These are phyloP conservation scores for Zelostemma sp. DNA, from an alignment of 1,140 invertebrate species.

Conservation along the genomic window DNA sequence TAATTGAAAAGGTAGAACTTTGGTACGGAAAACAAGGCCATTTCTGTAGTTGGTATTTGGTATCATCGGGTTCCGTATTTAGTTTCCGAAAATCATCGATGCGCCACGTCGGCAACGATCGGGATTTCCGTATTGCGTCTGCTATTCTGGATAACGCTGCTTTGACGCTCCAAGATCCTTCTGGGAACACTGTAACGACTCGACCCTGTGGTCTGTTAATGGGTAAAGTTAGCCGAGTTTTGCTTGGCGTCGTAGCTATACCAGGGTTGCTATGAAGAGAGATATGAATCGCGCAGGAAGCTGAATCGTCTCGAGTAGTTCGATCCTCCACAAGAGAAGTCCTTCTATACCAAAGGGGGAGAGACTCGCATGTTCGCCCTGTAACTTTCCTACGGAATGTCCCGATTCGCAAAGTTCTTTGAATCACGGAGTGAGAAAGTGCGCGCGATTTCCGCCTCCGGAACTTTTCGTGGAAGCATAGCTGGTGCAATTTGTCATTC, in stretches of 20 bases:
- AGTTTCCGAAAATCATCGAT: slow-evolving; percentile 27
- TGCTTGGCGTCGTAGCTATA: slow-evolving; percentile 17
- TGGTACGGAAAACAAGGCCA: too few relatives aligned
- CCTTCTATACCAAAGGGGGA: neutral
- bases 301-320: slow-evolving; percentile 4
- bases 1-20: too few relatives aligned
- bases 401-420: slow-evolving; percentile 3
- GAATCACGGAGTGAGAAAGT: slow-evolving; percentile 5
- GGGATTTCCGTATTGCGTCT: slow-evolving; percentile 18
- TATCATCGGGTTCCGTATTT: slow-evolving; percentile 32
- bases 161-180: slow-evolving; percentile 9
- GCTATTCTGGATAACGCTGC: slow-evolving; percentile 28
- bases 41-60: slow-evolving; percentile 8
- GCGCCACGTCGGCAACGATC: slow-evolving; percentile 11
- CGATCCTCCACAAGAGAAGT: slow-evolving; percentile 6
- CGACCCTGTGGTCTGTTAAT: slow-evolving; percentile 40
- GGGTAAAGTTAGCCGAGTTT: slow-evolving; percentile 43
- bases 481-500: too few relatives aligned
- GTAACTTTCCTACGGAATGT: slow-evolving; percentile 3
- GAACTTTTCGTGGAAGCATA: neutral
- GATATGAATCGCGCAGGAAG: slow-evolving; percentile 34
- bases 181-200: slow-evolving; percentile 37
- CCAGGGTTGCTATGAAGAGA: slow-evolving; percentile 17
- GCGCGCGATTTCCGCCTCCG: slow-evolving; percentile 2
- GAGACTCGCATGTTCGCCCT: slow-evolving; percentile 4